A percentile compares a stretch with the other conserved stretches of the same genome.
phyloP scores from a whole-genome alignment of 1,140 invertebrate species.

The Octopus sinensis region DNA sequence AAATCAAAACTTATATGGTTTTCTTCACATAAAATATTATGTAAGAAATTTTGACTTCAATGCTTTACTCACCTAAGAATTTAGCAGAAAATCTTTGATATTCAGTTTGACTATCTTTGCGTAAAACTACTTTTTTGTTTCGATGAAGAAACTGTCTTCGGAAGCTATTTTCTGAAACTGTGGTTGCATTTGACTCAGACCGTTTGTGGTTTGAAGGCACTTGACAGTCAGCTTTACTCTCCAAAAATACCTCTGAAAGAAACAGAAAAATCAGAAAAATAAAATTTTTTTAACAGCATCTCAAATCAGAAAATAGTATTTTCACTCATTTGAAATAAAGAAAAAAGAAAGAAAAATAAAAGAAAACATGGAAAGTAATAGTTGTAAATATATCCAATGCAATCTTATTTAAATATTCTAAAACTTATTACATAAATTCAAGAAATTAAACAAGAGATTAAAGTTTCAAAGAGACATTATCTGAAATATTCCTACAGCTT shows the following conservation, averaged over 20 bases:
- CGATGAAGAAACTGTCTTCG: constrained; percentile 34
- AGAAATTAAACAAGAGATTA: too few species aligned
- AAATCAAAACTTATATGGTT: too few species aligned
- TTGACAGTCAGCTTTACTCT: constrained; percentile 11
- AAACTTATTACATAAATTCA: too few species aligned
- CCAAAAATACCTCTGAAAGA: constrained; percentile 36
- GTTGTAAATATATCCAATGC: too few species aligned
- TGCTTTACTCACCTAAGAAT: constrained; percentile 39
- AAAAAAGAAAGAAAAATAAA: too few species aligned
- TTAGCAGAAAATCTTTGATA: constrained; percentile 43
- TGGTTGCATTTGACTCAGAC: constrained; percentile 43
- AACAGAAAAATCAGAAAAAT: constrained; percentile 13
- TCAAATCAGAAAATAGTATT: too few species aligned
- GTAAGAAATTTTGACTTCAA: too few species aligned
- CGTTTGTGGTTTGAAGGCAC: constrained; percentile 32
- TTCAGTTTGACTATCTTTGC: constrained; percentile 47
- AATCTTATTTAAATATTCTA: too few species aligned
- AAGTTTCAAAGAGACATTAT: background rate
- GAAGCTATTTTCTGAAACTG: constrained; percentile 45
- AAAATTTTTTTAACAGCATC: background rate
- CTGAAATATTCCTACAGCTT: background rate
- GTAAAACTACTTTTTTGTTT: constrained; percentile 41
- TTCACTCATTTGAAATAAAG: too few species aligned
- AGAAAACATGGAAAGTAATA: too few species aligned
- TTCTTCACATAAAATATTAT: too few species aligned